These are phyloP conservation scores for Protomyctophum bolini DNA, from an alignment of 2,113 vertebrate species.

Conservation along the genomic window DNA sequence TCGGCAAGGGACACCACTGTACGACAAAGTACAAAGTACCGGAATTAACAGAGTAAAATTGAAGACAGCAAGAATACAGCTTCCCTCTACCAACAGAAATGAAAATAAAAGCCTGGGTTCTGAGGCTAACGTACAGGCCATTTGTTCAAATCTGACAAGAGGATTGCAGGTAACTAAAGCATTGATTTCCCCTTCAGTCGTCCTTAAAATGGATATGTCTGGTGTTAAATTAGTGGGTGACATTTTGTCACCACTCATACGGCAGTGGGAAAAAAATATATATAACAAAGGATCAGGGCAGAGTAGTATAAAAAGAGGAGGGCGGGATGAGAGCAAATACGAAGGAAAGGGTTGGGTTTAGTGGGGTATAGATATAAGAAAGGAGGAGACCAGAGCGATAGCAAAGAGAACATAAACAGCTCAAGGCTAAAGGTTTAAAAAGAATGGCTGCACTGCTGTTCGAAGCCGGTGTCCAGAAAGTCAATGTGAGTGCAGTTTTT, in stretches of 20 bases:
- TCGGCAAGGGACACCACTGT: too few relatives aligned
- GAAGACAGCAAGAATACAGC: too few relatives aligned
- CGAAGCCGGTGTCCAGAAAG: not conserved
- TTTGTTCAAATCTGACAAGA: not conserved
- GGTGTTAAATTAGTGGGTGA: not conserved
- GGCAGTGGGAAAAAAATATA: not conserved
- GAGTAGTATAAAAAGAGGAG: not conserved
- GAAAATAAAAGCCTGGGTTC: too few relatives aligned
- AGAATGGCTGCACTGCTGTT: not conserved
- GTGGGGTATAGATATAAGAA: not conserved
- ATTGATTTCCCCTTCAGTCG: not conserved
- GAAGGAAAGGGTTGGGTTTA: too few relatives aligned
- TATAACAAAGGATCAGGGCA: not conserved
- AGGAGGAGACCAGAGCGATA: not conserved
- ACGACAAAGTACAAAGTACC: too few relatives aligned
- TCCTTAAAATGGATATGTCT: not conserved
- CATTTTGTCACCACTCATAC: not conserved
- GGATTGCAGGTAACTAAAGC: not conserved
- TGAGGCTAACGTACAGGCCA: not conserved
- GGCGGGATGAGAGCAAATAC: not conserved
- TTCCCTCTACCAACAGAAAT: not conserved
- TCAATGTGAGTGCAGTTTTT: not conserved
- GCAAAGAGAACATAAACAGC: not conserved
- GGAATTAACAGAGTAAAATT: too few relatives aligned
- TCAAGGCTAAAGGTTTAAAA: constrained; percentile 23